Conservation (phyloP, 2,113 vertebrate species). For the Corythaeola cristata region DNA sequence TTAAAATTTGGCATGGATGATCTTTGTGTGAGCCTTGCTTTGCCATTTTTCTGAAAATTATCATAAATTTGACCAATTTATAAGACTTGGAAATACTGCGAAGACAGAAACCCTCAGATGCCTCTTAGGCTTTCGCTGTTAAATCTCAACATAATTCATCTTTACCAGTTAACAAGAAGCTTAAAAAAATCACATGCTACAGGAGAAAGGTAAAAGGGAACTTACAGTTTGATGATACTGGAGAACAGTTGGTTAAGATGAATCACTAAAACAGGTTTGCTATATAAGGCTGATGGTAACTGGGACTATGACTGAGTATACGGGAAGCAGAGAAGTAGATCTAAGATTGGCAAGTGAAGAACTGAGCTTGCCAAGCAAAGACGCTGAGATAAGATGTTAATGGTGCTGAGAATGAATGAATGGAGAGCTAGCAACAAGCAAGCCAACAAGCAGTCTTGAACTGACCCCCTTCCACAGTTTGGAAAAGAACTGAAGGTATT, state of each 20-base stretch:
- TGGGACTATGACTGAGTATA: not conserved
- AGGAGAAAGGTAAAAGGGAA: not conserved
- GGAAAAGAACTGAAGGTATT: not conserved
- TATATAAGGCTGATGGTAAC: not conserved
- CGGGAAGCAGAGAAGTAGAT: not conserved
- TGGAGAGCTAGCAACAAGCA: not conserved
- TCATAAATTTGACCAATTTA: not conserved
- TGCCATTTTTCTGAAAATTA: not conserved
- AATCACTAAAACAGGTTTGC: not conserved
- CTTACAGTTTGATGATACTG: not conserved
- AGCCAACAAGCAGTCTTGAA: not conserved
- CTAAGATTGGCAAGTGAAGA: not conserved
- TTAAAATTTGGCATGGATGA: not conserved
- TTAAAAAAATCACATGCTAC: not conserved
- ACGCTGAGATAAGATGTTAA: not conserved
- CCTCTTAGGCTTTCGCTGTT: not conserved
- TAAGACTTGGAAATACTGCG: not conserved
- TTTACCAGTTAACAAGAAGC: not conserved
- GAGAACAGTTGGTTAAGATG: not conserved
- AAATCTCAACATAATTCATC: not conserved
- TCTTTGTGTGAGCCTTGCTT: not conserved
- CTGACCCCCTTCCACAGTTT: not conserved
- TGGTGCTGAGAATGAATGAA: not conserved
- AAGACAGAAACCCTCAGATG: not conserved
- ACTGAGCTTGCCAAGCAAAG: not conserved